Base-by-base conservation (phyloP, 2,113 vertebrate genomes). In the Sander lucioperca region DNA sequence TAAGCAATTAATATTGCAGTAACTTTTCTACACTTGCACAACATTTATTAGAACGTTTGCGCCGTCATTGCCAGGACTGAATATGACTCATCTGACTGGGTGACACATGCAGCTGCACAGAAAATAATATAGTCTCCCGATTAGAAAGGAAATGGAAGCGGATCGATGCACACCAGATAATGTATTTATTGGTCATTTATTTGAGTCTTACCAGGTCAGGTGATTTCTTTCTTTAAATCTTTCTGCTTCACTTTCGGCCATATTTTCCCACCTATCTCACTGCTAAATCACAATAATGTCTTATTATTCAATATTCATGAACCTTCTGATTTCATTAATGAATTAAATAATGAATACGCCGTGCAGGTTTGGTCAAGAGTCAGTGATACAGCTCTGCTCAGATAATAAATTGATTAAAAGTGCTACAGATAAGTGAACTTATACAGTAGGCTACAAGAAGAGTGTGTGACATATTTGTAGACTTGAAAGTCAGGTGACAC, bases 61-160 rank as follows among this genome's bases (percentile, higher is more conserved):
- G 5, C 43, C 51, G 47, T 89, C 88, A 88, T 56, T 91, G 73
- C 81, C 89, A 91, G 89, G 71, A 88, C 1, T 75, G 6, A 27
- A 8, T 8, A 15, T 93, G 89, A 89, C 82, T 93, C 88, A 91
- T 89, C 36, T 25, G 64, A 80, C 59, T 62, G 69, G 63, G 77
- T 83, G 83, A 86, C 56, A 61, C 80, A 73, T 68, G 57, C 33
- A 51, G 45, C 12, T 25, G n/a, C 2, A 2, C 8, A 78, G 6
- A 77, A 62, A 78, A 56, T 51, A 27, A 25, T 33, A 30, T 3
- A 19, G 8, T 39, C 4, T 61, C 3, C 2, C 0, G 6, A 27
- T 74, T 43, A 56, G 13, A 74, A 73, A 36, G 3, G 12, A 61
- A 43, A 57, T 2, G 9, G 16, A 80, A 66, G 16, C 8, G 58